Evolutionary conservation across 2,113 vertebrate species (phyloP).

Genomic region (Clarias magur): DNA sequence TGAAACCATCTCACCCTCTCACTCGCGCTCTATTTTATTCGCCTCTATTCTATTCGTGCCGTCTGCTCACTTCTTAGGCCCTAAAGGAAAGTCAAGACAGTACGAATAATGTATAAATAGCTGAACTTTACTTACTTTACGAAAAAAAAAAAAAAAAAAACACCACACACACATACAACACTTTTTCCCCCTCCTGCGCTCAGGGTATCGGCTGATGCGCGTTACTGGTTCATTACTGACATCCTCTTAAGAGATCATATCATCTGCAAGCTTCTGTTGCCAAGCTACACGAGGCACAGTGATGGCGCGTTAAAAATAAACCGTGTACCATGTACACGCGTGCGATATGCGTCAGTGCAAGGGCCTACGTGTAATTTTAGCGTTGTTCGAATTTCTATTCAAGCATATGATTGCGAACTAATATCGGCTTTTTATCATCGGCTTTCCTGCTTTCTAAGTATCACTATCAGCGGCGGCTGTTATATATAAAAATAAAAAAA

Average conservation of each 20-base stretch:
- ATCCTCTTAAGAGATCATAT: neutral
- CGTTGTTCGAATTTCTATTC: neutral
- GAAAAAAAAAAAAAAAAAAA: no score
- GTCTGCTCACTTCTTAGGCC: no score
- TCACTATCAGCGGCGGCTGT: neutral
- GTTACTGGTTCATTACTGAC: neutral
- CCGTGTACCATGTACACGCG: neutral
- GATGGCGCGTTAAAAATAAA: neutral
- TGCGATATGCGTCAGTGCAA: neutral
- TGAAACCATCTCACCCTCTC: no score
- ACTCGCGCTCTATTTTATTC: no score
- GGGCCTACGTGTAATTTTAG: neutral
- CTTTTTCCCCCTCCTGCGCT: neutral
- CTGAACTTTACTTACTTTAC: no score
- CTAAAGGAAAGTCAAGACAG: no score
- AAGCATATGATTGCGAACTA: neutral
- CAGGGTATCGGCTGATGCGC: neutral
- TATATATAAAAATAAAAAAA: slow-evolving; percentile 8
- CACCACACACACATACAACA: no score
- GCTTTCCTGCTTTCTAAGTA: neutral
- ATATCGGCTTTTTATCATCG: neutral
- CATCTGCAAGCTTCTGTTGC: neutral
- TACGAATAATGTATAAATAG: no score
- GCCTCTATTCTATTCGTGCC: no score
- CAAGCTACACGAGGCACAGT: neutral